Base-by-base conservation (phyloP, 1,140 invertebrate genomes). In the Cydia fagiglandana region DNA sequence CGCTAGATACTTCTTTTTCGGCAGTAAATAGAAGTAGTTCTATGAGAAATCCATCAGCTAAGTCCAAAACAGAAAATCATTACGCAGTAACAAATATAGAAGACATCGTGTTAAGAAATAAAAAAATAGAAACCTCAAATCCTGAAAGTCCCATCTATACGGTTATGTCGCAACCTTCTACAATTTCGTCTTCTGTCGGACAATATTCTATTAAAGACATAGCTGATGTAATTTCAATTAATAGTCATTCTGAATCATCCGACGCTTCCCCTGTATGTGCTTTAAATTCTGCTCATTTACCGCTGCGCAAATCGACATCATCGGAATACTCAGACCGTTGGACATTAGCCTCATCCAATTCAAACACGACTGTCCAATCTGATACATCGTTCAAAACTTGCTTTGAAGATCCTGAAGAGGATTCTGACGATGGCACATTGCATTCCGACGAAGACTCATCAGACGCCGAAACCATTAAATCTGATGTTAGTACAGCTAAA, bases 271-370 rank as follows among this genome's bases (percentile, higher is more conserved):
- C 81, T 75, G 79, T 83, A 75, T 82, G 77, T 86, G 87, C 89
- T 88, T 89, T 83, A 86, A 83, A 87, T 83, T 81, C 83, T 86
- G 73, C 79, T 80, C 83, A 80, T 83, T 77, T 86, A 76, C 81
- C 81, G 81, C 77, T 88, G 78, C 81, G 82, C 74, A 88, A 89
- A 82, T 90, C 90, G 68, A 89, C 79, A 76, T 90, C 89, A 78
- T 93, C 91, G 85, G 91, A 91, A 91, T 84, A 91, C 83, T 91
- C 91, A 64, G 89, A 87, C 73, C 83, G 90, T 75, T 91, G 89
- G 91, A 91, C 90, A 28, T 82, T 91, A 53, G 85, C 90, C 73
- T 86, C 91, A 2, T 91, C 89, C 76, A 86, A 89, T 77, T 93
- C 91, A 4, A 91, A 93, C 73, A 83, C 87, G 7, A 93, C 90